These are phyloP conservation scores for Pseudopodoces humilis DNA, from an alignment of 2,113 vertebrate genomes.

Conservation along the genomic window DNA sequence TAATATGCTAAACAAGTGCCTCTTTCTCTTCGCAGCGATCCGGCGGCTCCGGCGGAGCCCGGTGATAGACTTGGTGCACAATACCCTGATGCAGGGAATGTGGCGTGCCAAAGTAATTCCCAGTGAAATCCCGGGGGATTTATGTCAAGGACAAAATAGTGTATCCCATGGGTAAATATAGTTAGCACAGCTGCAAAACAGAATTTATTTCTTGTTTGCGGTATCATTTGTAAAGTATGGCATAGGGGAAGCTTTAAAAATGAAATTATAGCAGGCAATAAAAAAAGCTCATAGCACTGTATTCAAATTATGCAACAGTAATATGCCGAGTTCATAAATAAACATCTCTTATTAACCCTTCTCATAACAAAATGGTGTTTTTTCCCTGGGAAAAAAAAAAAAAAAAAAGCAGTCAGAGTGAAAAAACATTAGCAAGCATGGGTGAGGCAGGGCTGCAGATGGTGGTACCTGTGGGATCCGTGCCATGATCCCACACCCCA, in stretches of 20 bases:
- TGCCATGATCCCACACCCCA: background rate
- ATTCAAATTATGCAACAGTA: conserved; percentile 80
- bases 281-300: conserved; percentile 78
- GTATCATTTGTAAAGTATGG: conserved; percentile 80
- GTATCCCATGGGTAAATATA: conserved; percentile 72
- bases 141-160: conserved; percentile 78
- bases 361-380: conserved; percentile 39
- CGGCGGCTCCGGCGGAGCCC: background rate
- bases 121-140: conserved; percentile 56
- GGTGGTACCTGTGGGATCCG: background rate
- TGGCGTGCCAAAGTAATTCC: conserved; percentile 56
- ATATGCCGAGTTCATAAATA: conserved; percentile 81
- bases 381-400: background rate
- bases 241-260: conserved; percentile 79
- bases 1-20: conserved; percentile 40
- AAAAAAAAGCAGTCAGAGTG: background rate
- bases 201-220: conserved; percentile 82
- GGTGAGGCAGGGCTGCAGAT: background rate
- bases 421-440: background rate
- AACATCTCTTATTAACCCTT: conserved; percentile 78
- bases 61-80: background rate
- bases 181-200: conserved; percentile 75
- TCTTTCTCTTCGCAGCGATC: background rate
- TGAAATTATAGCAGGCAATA: conserved; percentile 81
- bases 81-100: conserved; percentile 4